A percentile compares a stretch with the other conserved stretches of the same genome.
Evolutionary conservation across 2,888 invertebrate species (phyloP).

Genomic region (Dryobota labecula): DNA sequence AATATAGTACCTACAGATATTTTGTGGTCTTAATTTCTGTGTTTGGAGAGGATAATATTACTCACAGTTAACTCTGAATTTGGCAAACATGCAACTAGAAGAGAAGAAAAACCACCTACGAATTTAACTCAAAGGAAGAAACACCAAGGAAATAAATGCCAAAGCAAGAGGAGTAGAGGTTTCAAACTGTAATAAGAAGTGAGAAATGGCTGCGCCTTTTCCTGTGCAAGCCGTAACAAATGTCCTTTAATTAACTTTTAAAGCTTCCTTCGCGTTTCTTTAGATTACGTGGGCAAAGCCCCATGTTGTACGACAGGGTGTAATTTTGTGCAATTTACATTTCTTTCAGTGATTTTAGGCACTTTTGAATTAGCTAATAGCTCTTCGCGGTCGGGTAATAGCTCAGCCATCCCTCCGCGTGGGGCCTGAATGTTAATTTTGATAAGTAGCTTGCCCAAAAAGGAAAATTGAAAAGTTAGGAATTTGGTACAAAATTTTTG

Average conservation of each 20-base stretch:
- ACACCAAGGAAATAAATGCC: constrained; percentile 3
- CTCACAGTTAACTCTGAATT: not conserved
- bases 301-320: not conserved
- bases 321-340: constrained; percentile 35
- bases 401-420: not conserved
- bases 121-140: constrained; percentile 8
- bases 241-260: constrained; percentile 53
- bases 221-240: constrained; percentile 32
- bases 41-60: not conserved
- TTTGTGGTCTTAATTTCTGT: not conserved
- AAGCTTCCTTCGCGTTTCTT: constrained; percentile 33
- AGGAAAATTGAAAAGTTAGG: not conserved
- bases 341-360: constrained; percentile 32
- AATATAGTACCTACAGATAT: not conserved
- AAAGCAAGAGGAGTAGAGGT: constrained; percentile 20
- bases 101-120: not conserved
- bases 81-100: not conserved
- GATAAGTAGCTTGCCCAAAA: not conserved
- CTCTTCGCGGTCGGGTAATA: not conserved
- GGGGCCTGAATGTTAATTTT: not conserved
- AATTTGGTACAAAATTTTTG: not conserved
- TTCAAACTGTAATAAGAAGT: constrained; percentile 42
- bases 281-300: not conserved
- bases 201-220: constrained; percentile 33
- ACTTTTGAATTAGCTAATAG: constrained; percentile 30